phyloP scores from a whole-genome alignment of 2,888 invertebrate species.

The Kryphioiulus occultus region DNA sequence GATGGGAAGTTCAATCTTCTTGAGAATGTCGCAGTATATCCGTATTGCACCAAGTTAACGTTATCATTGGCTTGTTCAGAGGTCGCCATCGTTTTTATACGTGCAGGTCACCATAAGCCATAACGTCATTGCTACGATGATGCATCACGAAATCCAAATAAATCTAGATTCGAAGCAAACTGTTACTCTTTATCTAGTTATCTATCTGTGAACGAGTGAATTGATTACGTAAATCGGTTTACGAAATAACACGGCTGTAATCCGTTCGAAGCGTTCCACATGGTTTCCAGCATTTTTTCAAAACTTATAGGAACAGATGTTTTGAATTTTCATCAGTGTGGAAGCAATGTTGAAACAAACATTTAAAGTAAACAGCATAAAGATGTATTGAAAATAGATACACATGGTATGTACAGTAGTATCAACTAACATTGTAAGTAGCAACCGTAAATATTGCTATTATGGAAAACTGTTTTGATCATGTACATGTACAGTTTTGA shows the following conservation, averaged over 20 bases:
- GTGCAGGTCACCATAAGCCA: not conserved
- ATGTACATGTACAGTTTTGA: no score
- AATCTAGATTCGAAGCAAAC: constrained; percentile 12
- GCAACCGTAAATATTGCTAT: no score
- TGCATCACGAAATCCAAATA: not conserved
- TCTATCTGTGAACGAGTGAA: not conserved
- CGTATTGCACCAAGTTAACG: not conserved
- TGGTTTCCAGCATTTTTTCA: not conserved
- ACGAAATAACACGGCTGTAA: not conserved
- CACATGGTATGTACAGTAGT: no score
- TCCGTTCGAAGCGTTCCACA: not conserved
- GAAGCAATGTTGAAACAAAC: no score
- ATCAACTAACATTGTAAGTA: no score
- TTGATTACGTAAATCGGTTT: not conserved
- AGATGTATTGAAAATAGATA: no score
- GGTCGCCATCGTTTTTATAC: not conserved
- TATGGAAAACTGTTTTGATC: no score
- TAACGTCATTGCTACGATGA: not conserved
- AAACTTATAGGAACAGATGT: no score
- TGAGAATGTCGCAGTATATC: not conserved
- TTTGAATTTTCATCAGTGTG: no score
- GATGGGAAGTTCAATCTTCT: not conserved
- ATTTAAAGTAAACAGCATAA: no score
- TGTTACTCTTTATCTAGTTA: not conserved
- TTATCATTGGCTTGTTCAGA: not conserved